A percentile compares a stretch with the other conserved stretches of the same genome.
Evolutionary conservation across 2,113 vertebrate species (phyloP).

Genomic region (Ptyas mucosa): DNA sequence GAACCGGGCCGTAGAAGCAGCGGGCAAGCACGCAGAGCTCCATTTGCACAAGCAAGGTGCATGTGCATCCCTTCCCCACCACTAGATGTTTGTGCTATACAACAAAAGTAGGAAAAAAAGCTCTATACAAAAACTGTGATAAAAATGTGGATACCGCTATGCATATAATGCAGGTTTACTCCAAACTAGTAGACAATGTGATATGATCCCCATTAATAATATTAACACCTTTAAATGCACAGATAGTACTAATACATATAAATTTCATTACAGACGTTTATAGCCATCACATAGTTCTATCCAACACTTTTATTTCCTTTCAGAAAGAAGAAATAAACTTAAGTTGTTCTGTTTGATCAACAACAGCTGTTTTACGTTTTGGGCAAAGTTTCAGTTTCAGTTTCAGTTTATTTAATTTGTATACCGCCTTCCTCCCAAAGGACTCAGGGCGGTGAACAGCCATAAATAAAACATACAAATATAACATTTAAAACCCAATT

Average conservation of each 20-base stretch:
- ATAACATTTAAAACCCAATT: too few relatives aligned
- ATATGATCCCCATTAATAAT: neutral
- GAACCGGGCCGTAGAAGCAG: neutral
- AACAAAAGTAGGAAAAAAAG: neutral
- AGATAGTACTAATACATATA: neutral
- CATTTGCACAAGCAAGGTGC: neutral
- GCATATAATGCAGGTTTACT: neutral
- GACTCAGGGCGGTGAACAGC: too few relatives aligned
- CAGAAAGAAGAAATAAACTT: neutral
- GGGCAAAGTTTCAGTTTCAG: too few relatives aligned
- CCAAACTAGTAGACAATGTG: neutral
- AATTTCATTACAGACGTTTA: neutral
- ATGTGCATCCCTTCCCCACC: neutral
- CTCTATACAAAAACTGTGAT: neutral
- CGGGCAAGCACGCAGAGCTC: rapidly evolving
- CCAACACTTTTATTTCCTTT: neutral
- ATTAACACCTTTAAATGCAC: neutral
- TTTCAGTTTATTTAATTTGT: too few relatives aligned
- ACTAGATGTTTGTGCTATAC: neutral
- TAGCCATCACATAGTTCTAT: neutral
- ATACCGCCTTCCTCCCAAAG: too few relatives aligned
- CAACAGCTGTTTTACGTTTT: neutral
- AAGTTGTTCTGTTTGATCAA: neutral
- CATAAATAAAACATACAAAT: too few relatives aligned
- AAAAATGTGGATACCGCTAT: neutral